Evolutionary conservation across 2,113 vertebrate genomes (phyloP).

Genomic region (Manacus vitellinus): DNA sequence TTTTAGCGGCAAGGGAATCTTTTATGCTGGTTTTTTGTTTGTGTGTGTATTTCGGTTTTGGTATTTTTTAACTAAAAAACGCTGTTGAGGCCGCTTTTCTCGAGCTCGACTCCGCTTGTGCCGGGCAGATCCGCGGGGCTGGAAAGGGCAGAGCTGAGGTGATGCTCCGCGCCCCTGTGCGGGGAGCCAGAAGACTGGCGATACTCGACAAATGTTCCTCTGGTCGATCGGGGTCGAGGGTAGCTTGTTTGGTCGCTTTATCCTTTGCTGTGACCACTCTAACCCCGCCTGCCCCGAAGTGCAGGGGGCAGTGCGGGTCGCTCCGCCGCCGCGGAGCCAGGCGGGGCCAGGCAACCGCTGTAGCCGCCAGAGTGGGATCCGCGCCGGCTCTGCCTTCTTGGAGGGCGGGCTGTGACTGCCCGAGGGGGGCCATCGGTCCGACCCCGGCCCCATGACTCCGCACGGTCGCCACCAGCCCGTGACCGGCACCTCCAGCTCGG

Average conservation of each 20-base stretch:
- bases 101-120: not conserved
- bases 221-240: rapidly evolving
- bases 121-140: not conserved
- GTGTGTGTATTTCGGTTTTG: not conserved
- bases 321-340: not conserved
- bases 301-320: not conserved
- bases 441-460: not conserved
- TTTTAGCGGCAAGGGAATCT: not conserved
- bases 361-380: not conserved
- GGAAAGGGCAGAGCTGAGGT: not conserved
- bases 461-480: not conserved
- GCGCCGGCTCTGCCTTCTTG: not conserved
- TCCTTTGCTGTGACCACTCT: not conserved
- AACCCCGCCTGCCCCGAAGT: not conserved
- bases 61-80: not conserved
- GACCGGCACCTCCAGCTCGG: not conserved
- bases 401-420: not conserved
- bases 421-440: not conserved
- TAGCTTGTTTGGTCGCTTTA: not conserved
- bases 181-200: not conserved
- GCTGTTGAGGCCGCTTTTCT: not conserved
- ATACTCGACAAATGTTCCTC: not conserved
- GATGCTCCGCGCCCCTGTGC: not conserved
- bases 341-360: not conserved
- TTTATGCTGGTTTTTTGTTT: not conserved